phyloP scores from a whole-genome alignment of 2,888 invertebrate genomes.

The Operophtera brumata region DNA sequence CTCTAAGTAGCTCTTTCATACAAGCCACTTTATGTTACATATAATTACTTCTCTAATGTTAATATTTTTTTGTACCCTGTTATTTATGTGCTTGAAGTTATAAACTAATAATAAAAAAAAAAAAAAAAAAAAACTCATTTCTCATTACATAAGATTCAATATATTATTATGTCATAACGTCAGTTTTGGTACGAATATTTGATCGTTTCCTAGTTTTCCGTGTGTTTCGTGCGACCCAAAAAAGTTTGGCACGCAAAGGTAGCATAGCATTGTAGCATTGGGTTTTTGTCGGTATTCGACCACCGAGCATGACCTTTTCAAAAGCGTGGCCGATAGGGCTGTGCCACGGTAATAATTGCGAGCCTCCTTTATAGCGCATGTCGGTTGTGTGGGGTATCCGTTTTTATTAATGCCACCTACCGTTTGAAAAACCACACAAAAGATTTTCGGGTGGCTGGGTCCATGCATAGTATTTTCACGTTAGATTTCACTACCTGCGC shows the following conservation, averaged over 20 bases:
- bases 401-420: conserved; percentile 51
- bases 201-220: conserved; percentile 54
- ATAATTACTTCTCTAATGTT: too few relatives aligned
- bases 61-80: too few relatives aligned
- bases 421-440: conserved; percentile 48
- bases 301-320: conserved; percentile 50
- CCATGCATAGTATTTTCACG: conserved; percentile 30
- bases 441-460: conserved; percentile 44
- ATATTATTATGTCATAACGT: conserved; percentile 8
- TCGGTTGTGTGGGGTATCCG: conserved; percentile 48
- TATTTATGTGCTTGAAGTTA: too few relatives aligned
- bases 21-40: too few relatives aligned
- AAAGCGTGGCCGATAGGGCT: conserved; percentile 43
- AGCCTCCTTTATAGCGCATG: conserved; percentile 48
- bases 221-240: conserved; percentile 67
- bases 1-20: too few relatives aligned
- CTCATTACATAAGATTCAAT: background rate
- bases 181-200: conserved; percentile 52
- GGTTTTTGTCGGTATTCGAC: conserved; percentile 56
- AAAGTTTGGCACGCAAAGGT: conserved; percentile 64
- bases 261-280: conserved; percentile 54
- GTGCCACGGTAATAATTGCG: conserved; percentile 53
- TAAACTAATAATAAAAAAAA: too few relatives aligned
- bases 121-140: too few relatives aligned
- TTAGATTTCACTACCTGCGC: conserved; percentile 15